Evolutionary conservation across 2,888 invertebrate species (phyloP).

Genomic region (Cantharis flavilabris): DNA sequence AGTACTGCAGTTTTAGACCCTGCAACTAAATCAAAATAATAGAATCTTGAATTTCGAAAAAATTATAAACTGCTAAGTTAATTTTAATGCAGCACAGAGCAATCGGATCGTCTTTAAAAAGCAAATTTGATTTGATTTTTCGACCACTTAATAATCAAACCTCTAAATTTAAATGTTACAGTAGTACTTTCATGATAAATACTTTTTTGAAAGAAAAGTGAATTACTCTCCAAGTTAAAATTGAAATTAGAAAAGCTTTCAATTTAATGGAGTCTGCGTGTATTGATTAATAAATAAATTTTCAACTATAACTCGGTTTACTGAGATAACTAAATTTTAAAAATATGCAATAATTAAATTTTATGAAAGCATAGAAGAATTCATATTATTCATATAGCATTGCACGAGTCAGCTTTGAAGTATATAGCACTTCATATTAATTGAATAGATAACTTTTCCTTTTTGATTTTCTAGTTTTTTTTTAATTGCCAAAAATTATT

Average conservation of each 20-base stretch:
- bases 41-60: not conserved
- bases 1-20: constrained; percentile 44
- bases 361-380: not conserved
- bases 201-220: not conserved
- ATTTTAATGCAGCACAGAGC: no score
- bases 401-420: not conserved
- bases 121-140: constrained; percentile 4
- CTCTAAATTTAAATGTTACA: constrained; percentile 7
- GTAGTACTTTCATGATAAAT: not conserved
- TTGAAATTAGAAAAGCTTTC: not conserved
- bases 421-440: not conserved
- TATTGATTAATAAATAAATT: not conserved
- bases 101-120: no score
- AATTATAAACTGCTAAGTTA: not conserved
- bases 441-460: not conserved
- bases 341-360: not conserved
- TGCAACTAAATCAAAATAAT: constrained; percentile 23
- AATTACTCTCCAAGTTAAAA: not conserved
- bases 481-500: no score
- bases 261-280: not conserved
- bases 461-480: no score
- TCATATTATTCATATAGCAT: not conserved
- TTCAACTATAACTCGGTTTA: not conserved
- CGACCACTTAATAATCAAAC: constrained; percentile 15
- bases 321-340: not conserved